Percentiles rank a stretch among this genome's conserved stretches.
Conservation (phyloP, 2,888 invertebrate genomes). For the Corbicula japonica region DNA sequence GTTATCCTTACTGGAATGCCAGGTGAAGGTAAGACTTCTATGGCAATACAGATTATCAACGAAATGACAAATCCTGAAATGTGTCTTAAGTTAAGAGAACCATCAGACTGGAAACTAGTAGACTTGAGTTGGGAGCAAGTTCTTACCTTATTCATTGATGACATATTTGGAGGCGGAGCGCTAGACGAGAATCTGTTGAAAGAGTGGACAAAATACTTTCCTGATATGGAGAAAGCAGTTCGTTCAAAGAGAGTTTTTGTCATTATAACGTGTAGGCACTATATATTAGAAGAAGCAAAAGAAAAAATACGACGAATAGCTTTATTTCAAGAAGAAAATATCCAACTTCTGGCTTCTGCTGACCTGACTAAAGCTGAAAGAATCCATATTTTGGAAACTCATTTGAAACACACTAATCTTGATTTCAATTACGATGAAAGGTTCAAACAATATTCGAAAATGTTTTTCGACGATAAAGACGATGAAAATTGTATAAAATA, state of each 20-base stretch:
- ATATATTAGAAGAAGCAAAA: conserved; percentile 42
- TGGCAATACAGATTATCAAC: conserved; percentile 28
- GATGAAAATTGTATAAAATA: too few relatives aligned
- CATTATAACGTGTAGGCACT: conserved; percentile 46
- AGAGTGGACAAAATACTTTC: conserved; percentile 31
- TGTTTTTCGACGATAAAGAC: too few relatives aligned
- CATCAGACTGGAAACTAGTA: conserved; percentile 40
- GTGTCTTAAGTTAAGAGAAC: conserved; percentile 21
- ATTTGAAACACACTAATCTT: conserved; percentile 17
- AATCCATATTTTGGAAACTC: conserved; percentile 23
- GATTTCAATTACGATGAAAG: too few relatives aligned
- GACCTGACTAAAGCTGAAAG: conserved; percentile 31
- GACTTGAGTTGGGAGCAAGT: conserved; percentile 16
- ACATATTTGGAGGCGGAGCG: conserved; percentile 48
- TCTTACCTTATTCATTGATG: conserved; percentile 39
- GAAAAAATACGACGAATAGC: conserved; percentile 7
- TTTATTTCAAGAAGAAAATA: conserved; percentile 35
- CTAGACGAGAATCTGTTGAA: conserved; percentile 35
- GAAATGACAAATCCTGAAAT: neutral
- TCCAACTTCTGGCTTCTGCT: conserved; percentile 25
- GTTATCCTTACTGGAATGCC: conserved; percentile 45
- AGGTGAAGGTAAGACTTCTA: conserved; percentile 50
- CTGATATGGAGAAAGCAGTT: conserved; percentile 22
- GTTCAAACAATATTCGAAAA: too few relatives aligned
- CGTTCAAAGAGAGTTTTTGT: conserved; percentile 21